phyloP scores from a whole-genome alignment of 2,888 invertebrate genomes.

The Drosophila quasianomalipes region DNA sequence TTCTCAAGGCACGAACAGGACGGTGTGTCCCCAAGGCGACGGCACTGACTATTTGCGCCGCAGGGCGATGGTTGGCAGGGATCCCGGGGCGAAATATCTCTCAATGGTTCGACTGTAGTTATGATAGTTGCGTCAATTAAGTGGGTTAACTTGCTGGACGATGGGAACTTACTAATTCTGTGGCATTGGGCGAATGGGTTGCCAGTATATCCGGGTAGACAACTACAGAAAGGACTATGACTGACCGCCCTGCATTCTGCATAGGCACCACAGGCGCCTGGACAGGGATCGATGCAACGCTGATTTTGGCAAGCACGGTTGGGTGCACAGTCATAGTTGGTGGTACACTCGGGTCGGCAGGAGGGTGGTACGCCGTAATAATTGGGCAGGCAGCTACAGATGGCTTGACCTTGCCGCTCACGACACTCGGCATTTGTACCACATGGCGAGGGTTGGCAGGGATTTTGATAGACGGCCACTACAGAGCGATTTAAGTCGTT shows the following conservation, averaged over 20 bases:
- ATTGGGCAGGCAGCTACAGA: constrained; percentile 91
- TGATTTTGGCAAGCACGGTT: constrained; percentile 92
- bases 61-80: constrained; percentile 87
- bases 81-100: constrained; percentile 76
- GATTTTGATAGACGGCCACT: constrained; percentile 87
- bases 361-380: constrained; percentile 91
- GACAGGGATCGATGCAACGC: constrained; percentile 92
- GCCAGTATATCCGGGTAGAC: constrained; percentile 89
- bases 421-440: constrained; percentile 92
- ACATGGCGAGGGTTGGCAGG: constrained; percentile 91
- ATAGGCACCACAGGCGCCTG: constrained; percentile 90
- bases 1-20: constrained; percentile 90
- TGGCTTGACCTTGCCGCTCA: constrained; percentile 89
- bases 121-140: constrained; percentile 4
- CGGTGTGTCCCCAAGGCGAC: constrained; percentile 87
- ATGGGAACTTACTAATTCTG: constrained; percentile 85
- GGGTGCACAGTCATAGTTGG: constrained; percentile 91
- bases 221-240: constrained; percentile 92
- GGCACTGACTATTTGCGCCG: constrained; percentile 87
- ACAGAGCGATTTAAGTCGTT: constrained; percentile 14
- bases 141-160: background rate
- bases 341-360: constrained; percentile 92
- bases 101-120: constrained; percentile 76
- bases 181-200: constrained; percentile 91
- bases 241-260: constrained; percentile 91